A percentile compares a stretch with the other conserved stretches of the same genome.
These are phyloP conservation scores for Eutolmus rufibarbis DNA, from an alignment of 2,888 invertebrate genomes.

Conservation along the genomic window DNA sequence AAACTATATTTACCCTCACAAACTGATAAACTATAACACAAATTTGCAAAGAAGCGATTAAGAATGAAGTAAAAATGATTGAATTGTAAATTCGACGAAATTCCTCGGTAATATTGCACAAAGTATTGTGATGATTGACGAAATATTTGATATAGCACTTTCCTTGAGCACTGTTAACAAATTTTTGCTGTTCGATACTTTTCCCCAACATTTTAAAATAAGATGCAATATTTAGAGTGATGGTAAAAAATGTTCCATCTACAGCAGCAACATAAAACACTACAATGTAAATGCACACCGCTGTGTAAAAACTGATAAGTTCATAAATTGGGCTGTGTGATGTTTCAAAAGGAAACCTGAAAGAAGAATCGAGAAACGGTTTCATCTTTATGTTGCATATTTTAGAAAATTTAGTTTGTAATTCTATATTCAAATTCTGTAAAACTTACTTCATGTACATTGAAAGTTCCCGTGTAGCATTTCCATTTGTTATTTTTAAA, in stretches of 20 bases:
- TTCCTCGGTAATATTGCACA: neutral
- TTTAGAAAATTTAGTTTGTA: no score
- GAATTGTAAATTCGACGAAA: neutral
- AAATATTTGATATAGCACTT: neutral
- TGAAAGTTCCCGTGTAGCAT: neutral
- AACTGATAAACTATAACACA: constrained; percentile 11
- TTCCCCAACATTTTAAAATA: neutral
- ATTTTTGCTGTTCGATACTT: neutral
- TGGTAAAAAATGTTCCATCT: neutral
- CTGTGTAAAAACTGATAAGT: neutral
- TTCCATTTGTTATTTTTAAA: neutral
- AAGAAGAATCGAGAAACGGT: neutral
- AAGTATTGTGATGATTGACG: neutral
- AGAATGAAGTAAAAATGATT: neutral
- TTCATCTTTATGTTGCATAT: neutral
- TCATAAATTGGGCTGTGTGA: neutral
- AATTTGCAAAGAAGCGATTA: neutral
- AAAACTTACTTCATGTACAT: constrained; percentile 16
- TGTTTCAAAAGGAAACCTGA: constrained; percentile 1
- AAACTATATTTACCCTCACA: neutral
- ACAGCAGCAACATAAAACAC: neutral
- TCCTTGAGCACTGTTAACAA: neutral
- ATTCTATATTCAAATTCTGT: neutral
- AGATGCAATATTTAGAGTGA: neutral
- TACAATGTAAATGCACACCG: neutral